Conservation (phyloP, 1,140 invertebrate genomes). For the Acromyrmex heyeri region DNA sequence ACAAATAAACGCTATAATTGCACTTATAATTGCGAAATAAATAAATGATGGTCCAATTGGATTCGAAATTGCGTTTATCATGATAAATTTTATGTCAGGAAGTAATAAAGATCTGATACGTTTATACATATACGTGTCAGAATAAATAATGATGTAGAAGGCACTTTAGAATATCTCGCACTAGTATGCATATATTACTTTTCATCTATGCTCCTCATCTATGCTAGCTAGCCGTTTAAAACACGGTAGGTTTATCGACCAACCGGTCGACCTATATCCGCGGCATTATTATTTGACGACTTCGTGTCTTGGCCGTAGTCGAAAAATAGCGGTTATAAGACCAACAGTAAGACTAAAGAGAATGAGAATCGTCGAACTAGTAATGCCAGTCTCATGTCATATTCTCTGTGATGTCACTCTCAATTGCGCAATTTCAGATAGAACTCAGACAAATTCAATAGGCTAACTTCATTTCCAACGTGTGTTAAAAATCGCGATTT, state of each 20-base stretch:
- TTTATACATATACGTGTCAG: background rate
- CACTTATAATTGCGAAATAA: conserved; percentile 22
- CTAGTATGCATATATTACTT: conserved; percentile 47
- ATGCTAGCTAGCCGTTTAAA: conserved; percentile 34
- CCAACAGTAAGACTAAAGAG: background rate
- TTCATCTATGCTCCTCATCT: conserved; percentile 21
- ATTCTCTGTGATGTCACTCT: background rate
- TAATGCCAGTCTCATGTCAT: background rate
- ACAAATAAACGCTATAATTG: background rate
- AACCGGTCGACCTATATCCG: conserved; percentile 64
- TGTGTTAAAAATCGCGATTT: background rate
- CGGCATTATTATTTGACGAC: conserved; percentile 64
- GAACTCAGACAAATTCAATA: background rate
- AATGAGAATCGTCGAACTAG: background rate
- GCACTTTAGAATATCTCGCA: conserved; percentile 45
- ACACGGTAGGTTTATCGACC: conserved; percentile 64
- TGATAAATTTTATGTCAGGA: conserved; percentile 30
- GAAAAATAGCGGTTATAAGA: conserved; percentile 53
- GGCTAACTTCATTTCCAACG: background rate
- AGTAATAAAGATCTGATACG: conserved; percentile 38
- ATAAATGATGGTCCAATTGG: conserved; percentile 13
- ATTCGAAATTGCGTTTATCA: background rate
- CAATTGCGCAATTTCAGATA: background rate
- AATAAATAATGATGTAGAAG: conserved; percentile 34
- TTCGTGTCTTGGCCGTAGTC: conserved; percentile 48